A percentile compares a stretch with the other conserved stretches of the same genome.
Evolutionary conservation across 2,113 vertebrate genomes (phyloP).

Genomic region (Phrynosoma platyrhinos): DNA sequence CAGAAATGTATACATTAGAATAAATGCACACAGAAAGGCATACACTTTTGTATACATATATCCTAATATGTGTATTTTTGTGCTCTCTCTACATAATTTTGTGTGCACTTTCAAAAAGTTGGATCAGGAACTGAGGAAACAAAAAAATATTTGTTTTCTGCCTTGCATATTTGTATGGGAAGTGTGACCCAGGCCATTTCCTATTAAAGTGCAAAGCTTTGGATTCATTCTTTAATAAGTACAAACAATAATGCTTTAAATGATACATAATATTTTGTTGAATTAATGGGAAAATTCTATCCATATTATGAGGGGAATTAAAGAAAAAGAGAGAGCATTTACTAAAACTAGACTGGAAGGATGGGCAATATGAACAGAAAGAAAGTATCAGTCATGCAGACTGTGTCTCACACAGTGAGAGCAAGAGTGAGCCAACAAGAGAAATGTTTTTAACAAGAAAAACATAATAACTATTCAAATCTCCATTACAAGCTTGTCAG

Average conservation of each 20-base stretch:
- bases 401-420: background rate
- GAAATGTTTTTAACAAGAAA: conserved; percentile 63
- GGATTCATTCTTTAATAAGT: background rate
- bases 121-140: background rate
- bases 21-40: too few relatives aligned
- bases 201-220: background rate
- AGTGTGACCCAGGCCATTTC: background rate
- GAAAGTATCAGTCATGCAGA: background rate
- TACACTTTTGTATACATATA: too few relatives aligned
- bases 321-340: conserved; percentile 21
- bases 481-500: conserved; percentile 71
- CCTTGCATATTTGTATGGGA: background rate
- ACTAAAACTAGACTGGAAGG: conserved; percentile 11
- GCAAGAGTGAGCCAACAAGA: background rate
- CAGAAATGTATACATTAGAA: too few relatives aligned
- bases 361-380: conserved; percentile 1
- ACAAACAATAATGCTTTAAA: too few relatives aligned
- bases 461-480: conserved; percentile 62
- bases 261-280: background rate
- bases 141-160: background rate
- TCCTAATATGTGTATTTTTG: too few relatives aligned
- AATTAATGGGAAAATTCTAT: conserved; percentile 8
- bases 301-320: background rate
- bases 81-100: too few relatives aligned
- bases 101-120: too few relatives aligned